Base-by-base conservation (phyloP, 1,140 invertebrate species). In the Musca vetustissima region DNA sequence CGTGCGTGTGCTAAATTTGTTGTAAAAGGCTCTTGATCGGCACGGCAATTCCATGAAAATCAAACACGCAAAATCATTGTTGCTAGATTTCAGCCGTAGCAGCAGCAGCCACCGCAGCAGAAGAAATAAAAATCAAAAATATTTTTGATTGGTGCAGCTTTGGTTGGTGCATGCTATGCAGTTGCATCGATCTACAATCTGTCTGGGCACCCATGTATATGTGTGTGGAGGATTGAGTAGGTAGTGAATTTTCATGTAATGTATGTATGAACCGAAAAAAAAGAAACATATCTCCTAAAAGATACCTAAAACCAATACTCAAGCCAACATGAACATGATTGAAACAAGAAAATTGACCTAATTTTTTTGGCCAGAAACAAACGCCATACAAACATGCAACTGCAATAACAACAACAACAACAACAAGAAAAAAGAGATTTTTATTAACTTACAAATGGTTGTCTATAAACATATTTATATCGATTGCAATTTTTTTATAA, bases 1-100 rank as follows among this genome's bases (percentile, higher is more conserved):
- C 36, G 22, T 57, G 53, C 53, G 53, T 57, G 53, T 57, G 53
- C 24, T 57, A 57, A 57, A 57, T 57, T 57, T 43, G 25, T 17
- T 24, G 22, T 57, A 57, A 57, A n/a, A 57, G 53, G 22, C 53
- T 11, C 53, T 57, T 25, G 15, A 57, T 28, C 53, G 36, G 36
- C 36, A 43, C 6, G 6, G 36, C 36, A 57, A 57, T 57, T 57
- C 25, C 24, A 28, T n/a, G 22, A 28, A n/a, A 32, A 57, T 57
- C 53, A 57, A 57, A 57, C 53, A 57, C 53, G 53, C 53, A 57
- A 57, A 43, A 57, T 50, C 49, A 57, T 57, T 57, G 53, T 57
- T 22, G 53, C 14, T n/a, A 57, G n/a, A 57, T 50, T 57, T 57
- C 22, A 25, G 53, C 13, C 14, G 53, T 4, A 28, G 53, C 22